Evolutionary conservation across 2,113 vertebrate species (phyloP), one percentile per base, ranked within the genome.

Genomic region (Rutilus rutilus): DNA sequence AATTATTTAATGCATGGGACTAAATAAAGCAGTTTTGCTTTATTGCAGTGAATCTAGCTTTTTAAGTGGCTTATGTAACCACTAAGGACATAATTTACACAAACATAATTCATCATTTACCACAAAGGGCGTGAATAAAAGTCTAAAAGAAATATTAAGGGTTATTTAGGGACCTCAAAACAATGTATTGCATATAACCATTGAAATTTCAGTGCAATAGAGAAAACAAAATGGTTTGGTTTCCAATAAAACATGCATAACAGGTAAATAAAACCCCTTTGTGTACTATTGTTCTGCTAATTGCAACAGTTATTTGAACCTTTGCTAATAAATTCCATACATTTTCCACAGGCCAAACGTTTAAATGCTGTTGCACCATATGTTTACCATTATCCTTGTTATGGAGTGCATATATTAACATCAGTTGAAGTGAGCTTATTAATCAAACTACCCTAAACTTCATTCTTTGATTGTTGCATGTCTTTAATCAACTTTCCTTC

Each of bases 281-380:
- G 23, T 59, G 21, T 21, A 7, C 5, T 25, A 4, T 78, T 42
- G 54, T 78, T 60, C 5, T 59, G 77, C 23, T 78, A 54, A 78
- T 78, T 78, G 77, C 54, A n/a, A 39, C 12, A 42, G 33, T 3
- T 7, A 15, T 60, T 78, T 60, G 76, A 59, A 14, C 30, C 19
- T 36, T 78, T 60, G 21, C 77, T 78, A 78, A 78, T 78, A 21
- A 78, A 60, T 78, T 78, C 59, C 21, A 78, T 78, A 78, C 21
- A 78, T 78, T 60, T 78, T 78, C 21, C 12, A 78, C 33, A 59
- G 21, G 12, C 33, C 33, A 78, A 60, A 59, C 39, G 21, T 54
- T 23, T 33, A 57, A 77, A 50, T 33, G 75, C 50, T 50, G 30
- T 30, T 12, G 47, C 45, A 52, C 14, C 42, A 17, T 50, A 23